Conservation (phyloP, 2,113 vertebrate genomes). For the Struthidea cinerea region DNA sequence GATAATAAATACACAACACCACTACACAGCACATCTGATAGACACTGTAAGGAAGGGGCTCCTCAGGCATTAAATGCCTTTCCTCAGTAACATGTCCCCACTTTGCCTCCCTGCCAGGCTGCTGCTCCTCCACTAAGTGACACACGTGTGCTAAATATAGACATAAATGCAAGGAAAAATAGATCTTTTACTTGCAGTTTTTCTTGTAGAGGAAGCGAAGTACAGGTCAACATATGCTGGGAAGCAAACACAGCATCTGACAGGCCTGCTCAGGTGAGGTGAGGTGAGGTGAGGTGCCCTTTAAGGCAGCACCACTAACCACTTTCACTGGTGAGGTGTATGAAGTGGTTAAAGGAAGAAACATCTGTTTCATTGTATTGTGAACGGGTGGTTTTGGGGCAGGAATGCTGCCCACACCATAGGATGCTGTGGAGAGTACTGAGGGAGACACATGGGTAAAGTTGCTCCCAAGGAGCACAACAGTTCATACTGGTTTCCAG, state of each 20-base stretch:
- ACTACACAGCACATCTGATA: background rate
- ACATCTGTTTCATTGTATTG: background rate
- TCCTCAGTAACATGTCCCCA: fast-evolving
- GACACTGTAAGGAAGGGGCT: fast-evolving
- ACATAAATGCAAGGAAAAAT: fast-evolving
- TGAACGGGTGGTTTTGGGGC: background rate
- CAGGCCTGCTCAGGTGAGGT: fast-evolving
- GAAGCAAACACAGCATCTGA: background rate
- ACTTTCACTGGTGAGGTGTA: background rate
- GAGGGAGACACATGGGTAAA: too few relatives aligned
- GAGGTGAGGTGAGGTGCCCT: fast-evolving
- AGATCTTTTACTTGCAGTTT: background rate
- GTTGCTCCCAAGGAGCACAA: background rate
- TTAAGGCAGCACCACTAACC: background rate
- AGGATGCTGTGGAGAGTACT: background rate
- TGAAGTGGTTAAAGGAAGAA: background rate
- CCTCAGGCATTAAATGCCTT: background rate
- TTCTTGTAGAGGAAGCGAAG: background rate
- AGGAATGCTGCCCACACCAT: background rate
- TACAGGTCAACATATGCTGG: fast-evolving
- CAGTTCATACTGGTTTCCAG: background rate
- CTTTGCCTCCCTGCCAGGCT: background rate
- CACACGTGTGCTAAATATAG: background rate
- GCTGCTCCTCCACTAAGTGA: background rate
- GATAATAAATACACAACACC: fast-evolving